phyloP scores from a whole-genome alignment of 2,113 vertebrate species.

The Chloropsis hardwickii region DNA sequence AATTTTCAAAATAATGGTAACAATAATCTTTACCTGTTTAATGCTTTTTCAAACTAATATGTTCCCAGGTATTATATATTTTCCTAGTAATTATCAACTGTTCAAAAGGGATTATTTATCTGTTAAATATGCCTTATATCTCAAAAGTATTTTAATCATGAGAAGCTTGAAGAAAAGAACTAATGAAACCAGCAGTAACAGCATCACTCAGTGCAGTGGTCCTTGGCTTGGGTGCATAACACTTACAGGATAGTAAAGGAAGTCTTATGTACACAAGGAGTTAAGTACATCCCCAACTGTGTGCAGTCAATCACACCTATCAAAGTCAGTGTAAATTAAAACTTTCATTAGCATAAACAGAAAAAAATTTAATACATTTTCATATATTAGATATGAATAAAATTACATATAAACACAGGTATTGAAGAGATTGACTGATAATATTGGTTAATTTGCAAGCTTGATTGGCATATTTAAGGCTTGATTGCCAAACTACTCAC shows the following conservation, averaged over 20 bases:
- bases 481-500: background rate
- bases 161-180: background rate
- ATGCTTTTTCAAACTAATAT: background rate
- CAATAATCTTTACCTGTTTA: background rate
- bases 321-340: background rate
- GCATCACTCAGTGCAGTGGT: background rate
- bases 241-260: background rate
- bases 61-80: background rate
- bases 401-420: background rate
- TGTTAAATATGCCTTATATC: background rate
- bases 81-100: background rate
- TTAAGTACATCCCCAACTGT: background rate
- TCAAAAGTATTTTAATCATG: background rate
- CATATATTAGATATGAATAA: background rate
- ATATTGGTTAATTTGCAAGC: background rate
- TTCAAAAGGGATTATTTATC: background rate
- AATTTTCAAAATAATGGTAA: background rate
- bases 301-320: background rate
- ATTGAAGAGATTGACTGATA: background rate
- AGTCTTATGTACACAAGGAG: background rate
- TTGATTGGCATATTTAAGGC: background rate
- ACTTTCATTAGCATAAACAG: background rate
- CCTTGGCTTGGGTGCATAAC: background rate
- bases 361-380: background rate
- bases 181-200: background rate